These are phyloP conservation scores for Araneus ventricosus DNA, from an alignment of 1,140 invertebrate genomes.

Conservation along the genomic window DNA sequence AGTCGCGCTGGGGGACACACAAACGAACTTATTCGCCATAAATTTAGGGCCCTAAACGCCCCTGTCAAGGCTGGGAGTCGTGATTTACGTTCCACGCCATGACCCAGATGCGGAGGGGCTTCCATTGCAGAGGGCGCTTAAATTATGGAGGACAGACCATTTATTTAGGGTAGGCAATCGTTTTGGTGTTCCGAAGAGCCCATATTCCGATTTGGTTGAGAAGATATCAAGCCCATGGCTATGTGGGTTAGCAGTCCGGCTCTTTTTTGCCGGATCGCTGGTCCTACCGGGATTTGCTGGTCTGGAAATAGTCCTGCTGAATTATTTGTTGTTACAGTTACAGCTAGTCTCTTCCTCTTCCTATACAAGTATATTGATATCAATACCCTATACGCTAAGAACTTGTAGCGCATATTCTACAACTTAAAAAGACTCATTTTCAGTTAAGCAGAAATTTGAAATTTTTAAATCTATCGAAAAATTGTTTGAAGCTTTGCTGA, in stretches of 20 bases:
- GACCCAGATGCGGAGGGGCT: neutral
- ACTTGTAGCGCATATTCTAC: too few relatives aligned
- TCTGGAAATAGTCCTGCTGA: neutral
- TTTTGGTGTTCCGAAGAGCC: neutral
- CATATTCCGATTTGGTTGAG: neutral
- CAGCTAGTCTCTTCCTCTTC: too few relatives aligned
- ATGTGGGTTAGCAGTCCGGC: constrained; percentile 22
- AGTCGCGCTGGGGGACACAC: too few relatives aligned
- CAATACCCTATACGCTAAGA: too few relatives aligned
- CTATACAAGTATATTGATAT: too few relatives aligned
- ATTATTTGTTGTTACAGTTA: too few relatives aligned
- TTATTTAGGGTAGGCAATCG: neutral
- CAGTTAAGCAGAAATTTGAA: too few relatives aligned
- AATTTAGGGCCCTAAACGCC: neutral
- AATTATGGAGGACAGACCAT: constrained; percentile 18
- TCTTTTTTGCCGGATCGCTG: constrained; percentile 9
- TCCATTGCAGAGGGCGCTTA: neutral
- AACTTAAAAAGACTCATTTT: too few relatives aligned
- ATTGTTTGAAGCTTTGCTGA: too few relatives aligned
- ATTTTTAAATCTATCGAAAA: too few relatives aligned
- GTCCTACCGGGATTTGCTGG: neutral
- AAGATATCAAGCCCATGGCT: neutral
- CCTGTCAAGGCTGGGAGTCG: neutral
- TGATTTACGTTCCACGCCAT: neutral
- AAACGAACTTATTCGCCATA: neutral